A percentile compares a stretch with the other conserved stretches of the same genome.
Conservation (phyloP, 2,888 invertebrate genomes). For the Drosophila mettleri region DNA sequence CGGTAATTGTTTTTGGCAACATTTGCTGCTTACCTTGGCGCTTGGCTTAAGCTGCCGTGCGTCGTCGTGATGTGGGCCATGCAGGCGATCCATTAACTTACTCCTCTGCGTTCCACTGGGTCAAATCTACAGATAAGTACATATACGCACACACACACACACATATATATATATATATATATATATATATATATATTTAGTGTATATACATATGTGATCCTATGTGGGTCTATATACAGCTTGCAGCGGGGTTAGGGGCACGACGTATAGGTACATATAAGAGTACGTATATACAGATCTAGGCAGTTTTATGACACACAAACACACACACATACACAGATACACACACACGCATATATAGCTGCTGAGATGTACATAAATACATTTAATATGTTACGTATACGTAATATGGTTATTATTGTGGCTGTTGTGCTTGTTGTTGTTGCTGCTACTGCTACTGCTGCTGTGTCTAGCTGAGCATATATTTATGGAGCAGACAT, state of each 20-base stretch:
- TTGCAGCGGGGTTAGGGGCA: neutral
- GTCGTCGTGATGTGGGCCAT: conserved; percentile 85
- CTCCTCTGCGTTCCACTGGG: conserved; percentile 40
- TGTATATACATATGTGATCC: neutral
- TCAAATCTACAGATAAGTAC: conserved; percentile 17
- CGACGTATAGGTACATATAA: neutral
- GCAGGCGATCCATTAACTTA: conserved; percentile 83
- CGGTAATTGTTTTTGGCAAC: conserved; percentile 3
- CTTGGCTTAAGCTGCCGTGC: conserved; percentile 85
- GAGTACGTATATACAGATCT: conserved; percentile 5
- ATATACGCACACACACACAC: conserved; percentile 4
- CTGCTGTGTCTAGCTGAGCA: conserved; percentile 25
- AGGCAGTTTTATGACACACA: conserved; percentile 20
- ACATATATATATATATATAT: neutral
- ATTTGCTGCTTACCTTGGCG: conserved; percentile 82
- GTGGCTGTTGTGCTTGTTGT: conserved; percentile 13
- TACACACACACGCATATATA: conserved; percentile 4
- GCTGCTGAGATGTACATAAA: conserved; percentile 30
- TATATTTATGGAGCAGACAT: conserved; percentile 65
- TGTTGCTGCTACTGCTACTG: conserved; percentile 12
- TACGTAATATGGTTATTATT: conserved; percentile 51
- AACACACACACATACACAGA: conserved; percentile 7
- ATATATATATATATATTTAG: neutral
- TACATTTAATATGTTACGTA: conserved; percentile 51
- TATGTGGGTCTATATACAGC: conserved; percentile 7